Evolutionary conservation across 2,888 invertebrate species (phyloP), one percentile per base, ranked within the genome.

Genomic region (Caenorhabditis parvicauda): DNA sequence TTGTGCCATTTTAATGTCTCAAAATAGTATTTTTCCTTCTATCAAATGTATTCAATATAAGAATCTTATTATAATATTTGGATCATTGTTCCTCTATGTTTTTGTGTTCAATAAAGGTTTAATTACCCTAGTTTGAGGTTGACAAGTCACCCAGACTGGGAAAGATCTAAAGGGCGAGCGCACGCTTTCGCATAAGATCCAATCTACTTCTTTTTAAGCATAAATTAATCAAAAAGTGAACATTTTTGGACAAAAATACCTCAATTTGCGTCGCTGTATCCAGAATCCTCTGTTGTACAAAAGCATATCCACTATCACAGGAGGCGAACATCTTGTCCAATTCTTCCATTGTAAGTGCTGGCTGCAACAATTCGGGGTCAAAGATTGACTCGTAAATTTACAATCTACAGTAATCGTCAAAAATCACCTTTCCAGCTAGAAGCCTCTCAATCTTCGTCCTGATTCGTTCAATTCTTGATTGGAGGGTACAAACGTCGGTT

Each of bases 201-300:
- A n/a, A n/a, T n/a, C n/a, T n/a, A n/a, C n/a, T n/a, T n/a, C n/a
- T n/a, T n/a, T n/a, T n/a, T n/a, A n/a, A n/a, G n/a, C n/a, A n/a
- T 9, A 32, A 32, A 32, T 32, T 32, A n/a, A 32, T 32, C 9
- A 32, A 32, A n/a, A 32, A 32, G n/a, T 12, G 35, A 32, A 12
- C 9, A 32, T 12, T 32, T n/a, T 32, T 9, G 35, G n/a, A 32
- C n/a, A 44, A 28, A 6, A 6, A 27, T 47, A 42, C 51, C 39
- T 58, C 58, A 28, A 62, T 58, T 27, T 62, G 56, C 21, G 32
- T 41, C 21, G 54, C 57, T 17, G 51, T 44, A n/a, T 52, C 37
- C 12, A 48, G 48, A 12, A 62, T 49, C 6, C 48, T 35, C 14
- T 41, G 27, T 19, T 51, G 42, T 5, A 52, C 62, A 29, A n/a